Percentiles rank a stretch among this genome's conserved stretches.
Evolutionary conservation across 2,113 vertebrate species (phyloP).

Genomic region (Crotalus helleri): DNA sequence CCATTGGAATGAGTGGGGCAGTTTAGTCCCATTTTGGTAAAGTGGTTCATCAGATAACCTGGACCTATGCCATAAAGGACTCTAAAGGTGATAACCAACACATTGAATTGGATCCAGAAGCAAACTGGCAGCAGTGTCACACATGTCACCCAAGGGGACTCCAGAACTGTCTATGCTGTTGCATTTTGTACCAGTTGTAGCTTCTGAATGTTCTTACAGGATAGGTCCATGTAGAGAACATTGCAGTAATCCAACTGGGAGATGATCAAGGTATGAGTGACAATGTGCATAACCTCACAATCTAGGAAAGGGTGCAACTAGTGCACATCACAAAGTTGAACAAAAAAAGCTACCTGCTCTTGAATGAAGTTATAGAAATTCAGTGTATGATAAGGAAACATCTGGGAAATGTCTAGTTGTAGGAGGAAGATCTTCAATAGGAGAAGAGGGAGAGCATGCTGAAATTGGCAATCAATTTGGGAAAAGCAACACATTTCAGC

Average conservation of each 20-base stretch:
- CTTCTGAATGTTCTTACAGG: neutral
- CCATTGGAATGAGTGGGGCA: neutral
- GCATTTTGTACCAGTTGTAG: neutral
- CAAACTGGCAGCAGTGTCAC: neutral
- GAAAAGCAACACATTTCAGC: constrained; percentile 17
- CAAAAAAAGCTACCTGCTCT: neutral
- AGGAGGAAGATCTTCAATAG: constrained; percentile 51
- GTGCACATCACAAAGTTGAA: neutral
- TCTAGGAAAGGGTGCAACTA: neutral
- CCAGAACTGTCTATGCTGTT: neutral
- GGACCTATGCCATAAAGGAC: neutral
- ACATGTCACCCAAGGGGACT: neutral
- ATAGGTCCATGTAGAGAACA: neutral
- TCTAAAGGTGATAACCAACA: neutral
- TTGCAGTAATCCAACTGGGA: neutral
- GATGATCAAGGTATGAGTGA: neutral
- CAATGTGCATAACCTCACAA: neutral
- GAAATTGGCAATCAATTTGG: constrained; percentile 28
- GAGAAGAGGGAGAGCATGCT: constrained; percentile 39
- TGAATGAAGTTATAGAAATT: constrained; percentile 31
- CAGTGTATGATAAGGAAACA: constrained; percentile 43
- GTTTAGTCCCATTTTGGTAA: neutral
- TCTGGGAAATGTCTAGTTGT: constrained; percentile 46
- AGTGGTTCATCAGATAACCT: neutral
- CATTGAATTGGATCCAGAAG: neutral